Conservation (phyloP, 2,113 vertebrate genomes). For the Arothron firmamentum region DNA sequence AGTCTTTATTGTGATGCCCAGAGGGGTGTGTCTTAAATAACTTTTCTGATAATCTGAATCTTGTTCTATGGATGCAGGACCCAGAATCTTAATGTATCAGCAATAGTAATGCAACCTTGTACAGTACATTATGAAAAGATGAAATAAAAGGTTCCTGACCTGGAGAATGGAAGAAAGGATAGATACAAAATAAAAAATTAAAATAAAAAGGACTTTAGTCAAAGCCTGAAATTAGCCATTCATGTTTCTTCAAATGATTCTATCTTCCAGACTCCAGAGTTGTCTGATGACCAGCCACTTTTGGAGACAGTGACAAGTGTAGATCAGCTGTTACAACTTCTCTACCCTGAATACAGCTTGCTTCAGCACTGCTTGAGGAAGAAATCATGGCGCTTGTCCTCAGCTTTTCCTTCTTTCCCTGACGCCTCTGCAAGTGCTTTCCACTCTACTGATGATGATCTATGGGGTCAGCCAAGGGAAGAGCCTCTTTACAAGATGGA, state of each 20-base stretch:
- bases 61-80: neutral
- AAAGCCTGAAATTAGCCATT: neutral
- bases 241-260: neutral
- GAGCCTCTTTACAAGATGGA: constrained; percentile 57
- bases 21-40: constrained; percentile 6
- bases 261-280: constrained; percentile 31
- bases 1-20: neutral
- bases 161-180: too few species aligned
- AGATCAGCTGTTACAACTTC: constrained; percentile 62
- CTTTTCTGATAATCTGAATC: constrained; percentile 9
- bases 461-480: constrained; percentile 48
- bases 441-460: constrained; percentile 21
- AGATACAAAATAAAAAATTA: too few species aligned
- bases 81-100: too few species aligned
- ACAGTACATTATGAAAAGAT: neutral
- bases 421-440: constrained; percentile 33
- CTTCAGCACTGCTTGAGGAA: constrained; percentile 65
- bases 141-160: too few species aligned
- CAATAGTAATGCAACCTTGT: neutral
- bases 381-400: constrained; percentile 37
- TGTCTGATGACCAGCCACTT: constrained; percentile 42
- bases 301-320: constrained; percentile 55
- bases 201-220: too few species aligned
- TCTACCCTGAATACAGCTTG: constrained; percentile 64
- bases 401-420: constrained; percentile 34